These are phyloP conservation scores for Anomalospiza imberbis DNA, from an alignment of 2,797 vertebrate genomes.

Conservation along the genomic window DNA sequence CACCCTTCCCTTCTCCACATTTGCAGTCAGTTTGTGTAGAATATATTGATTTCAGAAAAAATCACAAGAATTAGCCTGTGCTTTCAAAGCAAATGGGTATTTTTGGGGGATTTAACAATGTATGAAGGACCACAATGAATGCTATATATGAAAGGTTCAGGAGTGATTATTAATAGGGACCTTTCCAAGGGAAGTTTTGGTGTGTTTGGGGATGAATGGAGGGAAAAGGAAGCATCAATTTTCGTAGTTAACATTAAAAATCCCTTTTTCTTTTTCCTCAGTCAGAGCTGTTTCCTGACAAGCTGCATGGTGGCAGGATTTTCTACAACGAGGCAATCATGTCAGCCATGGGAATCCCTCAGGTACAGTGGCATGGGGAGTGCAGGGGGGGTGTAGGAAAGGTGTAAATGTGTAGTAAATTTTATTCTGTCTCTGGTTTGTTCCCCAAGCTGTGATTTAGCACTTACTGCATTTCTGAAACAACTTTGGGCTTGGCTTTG, in stretches of 20 bases:
- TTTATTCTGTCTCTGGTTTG: not conserved
- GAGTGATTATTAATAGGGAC: not conserved
- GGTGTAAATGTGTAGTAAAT: not conserved
- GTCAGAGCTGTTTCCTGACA: conserved; percentile 91
- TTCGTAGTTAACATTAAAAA: not conserved
- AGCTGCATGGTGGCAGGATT: conserved; percentile 81
- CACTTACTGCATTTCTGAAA: not conserved
- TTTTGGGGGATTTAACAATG: not conserved
- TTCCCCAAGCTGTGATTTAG: not conserved
- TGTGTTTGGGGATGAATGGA: not conserved
- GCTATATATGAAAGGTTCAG: not conserved
- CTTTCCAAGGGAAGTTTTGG: not conserved
- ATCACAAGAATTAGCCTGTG: not conserved
- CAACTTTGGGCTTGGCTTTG: not conserved
- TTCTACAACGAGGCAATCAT: conserved; percentile 90
- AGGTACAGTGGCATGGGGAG: conserved; percentile 70
- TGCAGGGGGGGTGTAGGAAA: not conserved
- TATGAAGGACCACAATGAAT: fast-evolving
- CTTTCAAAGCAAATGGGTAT: not conserved
- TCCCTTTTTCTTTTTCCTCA: conserved; percentile 27
- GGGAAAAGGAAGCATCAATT: not conserved
- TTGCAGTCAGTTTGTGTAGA: not conserved
- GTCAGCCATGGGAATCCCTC: conserved; percentile 87
- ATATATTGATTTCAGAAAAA: not conserved
- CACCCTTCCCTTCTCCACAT: not conserved